Percentiles rank a stretch among this genome's conserved stretches.
phyloP scores from a whole-genome alignment of 2,797 vertebrate species.

The Prionace glauca region DNA sequence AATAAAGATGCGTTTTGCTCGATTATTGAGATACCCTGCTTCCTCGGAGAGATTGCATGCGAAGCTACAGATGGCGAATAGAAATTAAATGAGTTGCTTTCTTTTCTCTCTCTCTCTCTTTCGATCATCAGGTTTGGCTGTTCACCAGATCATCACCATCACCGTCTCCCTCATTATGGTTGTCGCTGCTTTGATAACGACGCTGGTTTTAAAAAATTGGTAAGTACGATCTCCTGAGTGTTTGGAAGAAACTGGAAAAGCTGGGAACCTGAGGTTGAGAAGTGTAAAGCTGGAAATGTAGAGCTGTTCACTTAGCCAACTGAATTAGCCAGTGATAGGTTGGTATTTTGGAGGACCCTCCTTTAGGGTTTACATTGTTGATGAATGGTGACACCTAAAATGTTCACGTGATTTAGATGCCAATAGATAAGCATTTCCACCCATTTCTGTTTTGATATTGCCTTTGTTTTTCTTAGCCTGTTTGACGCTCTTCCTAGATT shows the following conservation, averaged over 20 bases:
- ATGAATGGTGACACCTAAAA: rapidly evolving
- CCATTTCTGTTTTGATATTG: background rate
- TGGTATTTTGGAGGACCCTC: background rate
- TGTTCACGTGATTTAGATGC: background rate
- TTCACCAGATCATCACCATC: slow-evolving; percentile 99
- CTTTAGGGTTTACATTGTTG: rapidly evolving
- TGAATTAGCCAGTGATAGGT: background rate
- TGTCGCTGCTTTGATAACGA: slow-evolving; percentile 96
- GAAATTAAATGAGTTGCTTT: background rate
- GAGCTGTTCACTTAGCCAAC: background rate
- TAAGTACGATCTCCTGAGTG: slow-evolving; percentile 62
- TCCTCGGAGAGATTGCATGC: slow-evolving; percentile 40
- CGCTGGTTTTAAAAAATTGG: slow-evolving; percentile 99
- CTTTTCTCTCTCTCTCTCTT: slow-evolving; percentile 42
- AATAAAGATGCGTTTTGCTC: background rate
- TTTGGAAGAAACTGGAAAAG: slow-evolving; percentile 40
- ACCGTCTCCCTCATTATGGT: slow-evolving; percentile 99
- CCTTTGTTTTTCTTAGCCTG: background rate
- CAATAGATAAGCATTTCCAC: background rate
- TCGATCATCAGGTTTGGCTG: slow-evolving; percentile 79
- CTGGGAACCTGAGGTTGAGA: slow-evolving; percentile 67
- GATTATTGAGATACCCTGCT: background rate
- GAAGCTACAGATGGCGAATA: slow-evolving; percentile 39
- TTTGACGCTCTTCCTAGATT: background rate
- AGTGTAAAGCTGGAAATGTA: background rate